Base-by-base conservation (phyloP, 2,797 vertebrate genomes). In the Mormyrops boulengeri region DNA sequence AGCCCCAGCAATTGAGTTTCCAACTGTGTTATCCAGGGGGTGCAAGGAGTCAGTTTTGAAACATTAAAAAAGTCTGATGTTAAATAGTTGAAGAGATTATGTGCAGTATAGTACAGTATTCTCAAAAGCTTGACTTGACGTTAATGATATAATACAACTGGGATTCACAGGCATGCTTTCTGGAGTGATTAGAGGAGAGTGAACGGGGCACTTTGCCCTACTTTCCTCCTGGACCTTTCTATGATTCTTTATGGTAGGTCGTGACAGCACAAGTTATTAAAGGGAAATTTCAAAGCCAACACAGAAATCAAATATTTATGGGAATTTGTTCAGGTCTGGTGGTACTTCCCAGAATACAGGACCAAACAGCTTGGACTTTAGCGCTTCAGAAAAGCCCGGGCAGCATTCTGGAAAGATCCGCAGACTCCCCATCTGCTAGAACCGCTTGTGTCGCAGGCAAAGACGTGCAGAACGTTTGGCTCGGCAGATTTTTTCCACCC, bases 401-500 rank as follows among this genome's bases (percentile, higher is more conserved):
- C 77, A 86, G 11, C 22, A 34, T 87, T 90, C 89, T 90, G 87
- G 90, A 89, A 90, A 89, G 88, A 89, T 52, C 73, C 53, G 11
- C 89, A 89, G 86, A 2, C 80, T 19, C 82, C 73, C 80, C 88
- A 90, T 66, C 60, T 84, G 11, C 77, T 88, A 60, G 22, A 69
- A 44, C 87, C 69, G 34, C 60, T 90, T 80, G 55, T 89, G 38
- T 90, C 6, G 49, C 62, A 55, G n/a, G 9, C 89, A 44, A 88
- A 44, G 52, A 60, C 30, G 34, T 53, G 69, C 49, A 41, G 85
- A 85, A 88, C 52, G 77, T 80, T 90, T 87, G 89, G 89, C 85
- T 91, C 82, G 60, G 88, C 80, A 60, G 4, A 66, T 90, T 85
- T 91, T 44, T 91, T 91, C 90, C 85, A 26, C 30, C 89, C 89